phyloP scores from a whole-genome alignment of 2,888 invertebrate species.

The Blastobasis adustella region DNA sequence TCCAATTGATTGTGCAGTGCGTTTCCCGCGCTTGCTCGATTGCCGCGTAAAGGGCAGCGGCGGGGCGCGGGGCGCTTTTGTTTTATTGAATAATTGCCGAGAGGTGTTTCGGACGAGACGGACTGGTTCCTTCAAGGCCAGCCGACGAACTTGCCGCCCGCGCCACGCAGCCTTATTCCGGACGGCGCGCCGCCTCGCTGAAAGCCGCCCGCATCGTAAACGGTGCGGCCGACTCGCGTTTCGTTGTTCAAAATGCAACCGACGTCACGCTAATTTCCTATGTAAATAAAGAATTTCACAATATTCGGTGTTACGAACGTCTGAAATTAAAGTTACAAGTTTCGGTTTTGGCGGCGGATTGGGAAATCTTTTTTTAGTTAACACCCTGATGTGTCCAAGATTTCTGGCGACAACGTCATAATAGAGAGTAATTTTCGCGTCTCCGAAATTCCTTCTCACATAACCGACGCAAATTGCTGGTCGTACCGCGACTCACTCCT shows the following conservation, averaged over 20 bases:
- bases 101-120: slow-evolving; percentile 69
- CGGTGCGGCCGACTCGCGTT: not conserved
- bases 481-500: slow-evolving; percentile 18
- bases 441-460: slow-evolving; percentile 2
- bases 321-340: too few species aligned
- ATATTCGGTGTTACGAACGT: too few species aligned
- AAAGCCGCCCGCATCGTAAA: not conserved
- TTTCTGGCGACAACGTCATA: too few species aligned
- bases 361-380: too few species aligned
- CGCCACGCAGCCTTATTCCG: slow-evolving; percentile 42
- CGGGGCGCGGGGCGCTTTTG: slow-evolving; percentile 61
- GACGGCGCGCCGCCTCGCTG: slow-evolving; percentile 12
- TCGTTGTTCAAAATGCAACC: not conserved
- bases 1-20: slow-evolving; percentile 16
- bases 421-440: not conserved
- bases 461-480: slow-evolving; percentile 17
- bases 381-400: too few species aligned
- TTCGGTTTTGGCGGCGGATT: too few species aligned
- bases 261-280: too few species aligned
- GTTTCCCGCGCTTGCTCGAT: slow-evolving; percentile 31
- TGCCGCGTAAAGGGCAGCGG: slow-evolving; percentile 49
- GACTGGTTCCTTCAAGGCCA: slow-evolving; percentile 73
- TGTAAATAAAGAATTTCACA: too few species aligned
- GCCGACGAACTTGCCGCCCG: slow-evolving; percentile 63
- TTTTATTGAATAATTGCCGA: slow-evolving; percentile 73